Evolutionary conservation across 2,113 vertebrate species (phyloP).

Genomic region (Shinisaurus crocodilurus): DNA sequence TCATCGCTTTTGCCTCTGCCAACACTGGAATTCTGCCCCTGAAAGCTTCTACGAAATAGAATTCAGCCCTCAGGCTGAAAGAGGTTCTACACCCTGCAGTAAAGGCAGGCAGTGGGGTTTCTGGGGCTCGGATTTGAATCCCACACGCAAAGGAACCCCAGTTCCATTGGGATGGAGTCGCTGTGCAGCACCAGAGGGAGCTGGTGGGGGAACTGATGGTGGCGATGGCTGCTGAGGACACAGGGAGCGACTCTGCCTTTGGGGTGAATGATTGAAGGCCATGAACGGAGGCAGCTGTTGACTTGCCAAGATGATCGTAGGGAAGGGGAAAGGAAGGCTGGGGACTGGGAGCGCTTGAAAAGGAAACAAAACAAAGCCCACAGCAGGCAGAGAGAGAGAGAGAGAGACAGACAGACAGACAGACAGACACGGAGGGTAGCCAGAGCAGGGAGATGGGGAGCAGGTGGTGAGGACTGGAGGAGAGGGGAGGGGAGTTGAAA

Average conservation of each 20-base stretch:
- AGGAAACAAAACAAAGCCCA: neutral
- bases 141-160: neutral
- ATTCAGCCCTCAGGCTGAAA: neutral
- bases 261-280: neutral
- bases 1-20: too few species aligned
- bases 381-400: neutral
- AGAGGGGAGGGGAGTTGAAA: neutral
- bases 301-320: too few species aligned
- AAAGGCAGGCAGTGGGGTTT: too few species aligned
- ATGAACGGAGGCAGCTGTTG: neutral
- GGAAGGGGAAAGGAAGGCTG: neutral
- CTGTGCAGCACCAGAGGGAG: neutral
- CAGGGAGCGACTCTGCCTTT: neutral
- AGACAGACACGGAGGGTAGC: neutral
- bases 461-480: neutral
- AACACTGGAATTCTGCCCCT: too few species aligned
- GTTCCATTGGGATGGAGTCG: neutral
- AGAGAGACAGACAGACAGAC: neutral
- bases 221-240: neutral
- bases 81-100: neutral
- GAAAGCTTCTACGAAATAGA: too few species aligned
- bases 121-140: neutral
- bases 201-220: too few species aligned
- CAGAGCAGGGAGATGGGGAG: neutral
- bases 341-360: neutral